Base-by-base conservation (phyloP, 2,888 invertebrate genomes). In the Tenthredo notha region DNA sequence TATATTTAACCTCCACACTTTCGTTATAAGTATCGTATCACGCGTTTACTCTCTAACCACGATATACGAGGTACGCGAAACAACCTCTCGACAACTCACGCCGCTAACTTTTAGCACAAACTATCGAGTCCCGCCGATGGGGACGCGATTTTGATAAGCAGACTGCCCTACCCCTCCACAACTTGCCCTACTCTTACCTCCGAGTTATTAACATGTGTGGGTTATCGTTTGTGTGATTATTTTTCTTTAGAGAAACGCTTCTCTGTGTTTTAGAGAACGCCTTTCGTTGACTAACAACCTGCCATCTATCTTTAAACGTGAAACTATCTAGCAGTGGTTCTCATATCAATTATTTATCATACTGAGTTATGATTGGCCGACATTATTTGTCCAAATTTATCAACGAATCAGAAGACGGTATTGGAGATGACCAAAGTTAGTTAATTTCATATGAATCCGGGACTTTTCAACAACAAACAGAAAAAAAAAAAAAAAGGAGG, bases 91-190 rank as follows among this genome's bases (percentile, higher is more conserved):
- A 65, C 67, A 37, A n/a, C 29, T 67, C 83, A 65, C 83, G 65
- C 67, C 83, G 65, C 83, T 67, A 67, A 70, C 67, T 65, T 83
- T 83, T 70, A 83, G 67, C 83, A 83, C 83, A 83, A 83, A 83
- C 83, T 83, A 83, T 83, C 83, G 83, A 67, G 47, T 50, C 40
- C n/a, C 83, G 43, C 29, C 70, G 83, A 70, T 47, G 83, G 43
- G 47, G 37, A 83, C 40, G 84, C 87, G 88, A 88, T 88, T 87
- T 87, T 87, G 85, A 84, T 84, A 83, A 67, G 85, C 85, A 12
- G n/a, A 25, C 84, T 75, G 85, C 85, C 82, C 85, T 83, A 65
- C 85, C 84, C 54, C 85, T 58, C 67, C 75, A 25, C 67, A 33
- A 58, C 72, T 85, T 58, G 6, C 78, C 43, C 84, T 84, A 80